A percentile compares a stretch with the other conserved stretches of the same genome.
Conservation (phyloP, 2,888 invertebrate genomes). For the Agriotes lineatus region DNA sequence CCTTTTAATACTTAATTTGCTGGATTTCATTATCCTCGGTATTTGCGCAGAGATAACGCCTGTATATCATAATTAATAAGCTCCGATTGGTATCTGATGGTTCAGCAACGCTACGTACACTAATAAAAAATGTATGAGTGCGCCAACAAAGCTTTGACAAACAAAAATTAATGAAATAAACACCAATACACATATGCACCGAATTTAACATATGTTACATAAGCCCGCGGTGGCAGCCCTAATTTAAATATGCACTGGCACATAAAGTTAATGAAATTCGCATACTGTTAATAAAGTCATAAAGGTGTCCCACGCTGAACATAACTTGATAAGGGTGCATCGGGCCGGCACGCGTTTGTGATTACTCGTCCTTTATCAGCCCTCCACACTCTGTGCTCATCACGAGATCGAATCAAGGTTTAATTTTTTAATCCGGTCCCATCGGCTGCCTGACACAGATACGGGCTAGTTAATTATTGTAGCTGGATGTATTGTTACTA, state of each 20-base stretch:
- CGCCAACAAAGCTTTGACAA: neutral
- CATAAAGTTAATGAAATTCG: slow-evolving; percentile 61
- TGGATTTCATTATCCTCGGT: too few relatives aligned
- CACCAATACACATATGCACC: neutral
- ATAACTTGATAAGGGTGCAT: slow-evolving; percentile 63
- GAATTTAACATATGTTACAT: slow-evolving; percentile 56
- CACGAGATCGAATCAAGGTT: slow-evolving; percentile 47
- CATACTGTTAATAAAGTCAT: slow-evolving; percentile 61
- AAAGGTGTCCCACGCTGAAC: slow-evolving; percentile 60
- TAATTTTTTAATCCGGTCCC: slow-evolving; percentile 24
- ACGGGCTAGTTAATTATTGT: too few relatives aligned
- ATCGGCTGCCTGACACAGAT: too few relatives aligned
- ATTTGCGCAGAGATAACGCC: too few relatives aligned
- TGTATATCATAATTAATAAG: too few relatives aligned
- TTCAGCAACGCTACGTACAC: too few relatives aligned
- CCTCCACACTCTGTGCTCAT: slow-evolving; percentile 57
- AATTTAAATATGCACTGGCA: slow-evolving; percentile 58
- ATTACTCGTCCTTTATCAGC: slow-evolving; percentile 61
- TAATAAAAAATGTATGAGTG: too few relatives aligned
- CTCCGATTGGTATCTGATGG: too few relatives aligned
- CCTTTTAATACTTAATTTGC: too few relatives aligned
- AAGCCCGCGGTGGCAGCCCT: slow-evolving; percentile 49
- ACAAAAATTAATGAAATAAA: slow-evolving; percentile 9
- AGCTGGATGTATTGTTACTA: too few relatives aligned
- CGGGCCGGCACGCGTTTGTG: slow-evolving; percentile 61